Base-by-base conservation (phyloP, 2,888 invertebrate genomes). In the Diachrysia chrysitis region DNA sequence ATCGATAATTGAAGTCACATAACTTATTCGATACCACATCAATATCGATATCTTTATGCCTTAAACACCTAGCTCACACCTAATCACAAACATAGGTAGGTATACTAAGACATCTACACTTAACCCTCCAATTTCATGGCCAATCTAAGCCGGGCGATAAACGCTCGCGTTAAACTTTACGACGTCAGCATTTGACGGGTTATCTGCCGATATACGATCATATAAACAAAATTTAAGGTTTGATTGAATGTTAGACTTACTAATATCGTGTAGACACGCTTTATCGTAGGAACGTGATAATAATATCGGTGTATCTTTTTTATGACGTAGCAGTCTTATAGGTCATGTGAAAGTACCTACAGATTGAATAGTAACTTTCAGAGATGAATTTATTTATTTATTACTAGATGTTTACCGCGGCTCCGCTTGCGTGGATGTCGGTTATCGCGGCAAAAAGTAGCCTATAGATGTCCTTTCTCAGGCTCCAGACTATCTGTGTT, bases 111-210 rank as follows among this genome's bases (percentile, higher is more conserved):
- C 42, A 4, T 35, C 25, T 16, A 51, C 55, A 35, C 17, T 55
- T 19, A 37, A 6, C 46, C 58, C 82, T 83, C 82, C 46, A 16
- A 35, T 79, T 83, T 82, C 71, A 62, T 71, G 79, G 88, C 89
- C 72, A 66, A 67, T 65, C 63, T 74, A 80, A 84, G 86, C 83
- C 79, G 73, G 73, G 83, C 87, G 85, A 88, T 92, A 91, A 92
- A 90, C 87, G 88, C 82, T 73, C 69, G 79, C 89, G 87, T 89
- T 89, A 86, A 89, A 90, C 85, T 91, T 91, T 89, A 92, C 89
- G 90, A 87, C 85, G 83, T 85, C 85, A 84, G 74, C 86, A 76
- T 90, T 88, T 90, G 91, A 90, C 90, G 87, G 83, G 80, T 79
- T 76, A 85, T 83, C 85, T 86, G 79, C 69, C 77, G 83, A 82